phyloP scores from a whole-genome alignment of 2,888 invertebrate species.

The Macrophya alboannulata region DNA sequence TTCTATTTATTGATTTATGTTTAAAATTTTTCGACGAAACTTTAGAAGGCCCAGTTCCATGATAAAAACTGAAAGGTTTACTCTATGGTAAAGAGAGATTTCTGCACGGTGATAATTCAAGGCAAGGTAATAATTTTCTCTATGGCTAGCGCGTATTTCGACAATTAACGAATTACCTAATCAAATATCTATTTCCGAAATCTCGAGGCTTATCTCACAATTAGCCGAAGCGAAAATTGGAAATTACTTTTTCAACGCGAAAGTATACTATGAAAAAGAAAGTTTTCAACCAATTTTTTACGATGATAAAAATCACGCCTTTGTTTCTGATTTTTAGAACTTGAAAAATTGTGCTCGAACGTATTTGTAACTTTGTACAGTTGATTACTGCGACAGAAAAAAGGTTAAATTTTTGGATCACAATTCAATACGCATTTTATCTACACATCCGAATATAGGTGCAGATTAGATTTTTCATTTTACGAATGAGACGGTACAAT shows the following conservation, averaged over 20 bases:
- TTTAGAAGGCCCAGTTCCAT: neutral
- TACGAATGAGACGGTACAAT: neutral
- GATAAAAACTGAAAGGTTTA: neutral
- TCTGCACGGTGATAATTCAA: neutral
- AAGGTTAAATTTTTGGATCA: neutral
- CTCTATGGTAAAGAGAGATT: neutral
- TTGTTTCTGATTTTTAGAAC: neutral
- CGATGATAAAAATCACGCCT: neutral
- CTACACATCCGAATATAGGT: neutral
- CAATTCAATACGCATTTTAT: neutral
- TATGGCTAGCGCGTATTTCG: slow-evolving; percentile 1
- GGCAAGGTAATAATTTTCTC: slow-evolving; percentile 4
- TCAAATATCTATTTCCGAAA: slow-evolving; percentile 17
- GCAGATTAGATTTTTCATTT: neutral
- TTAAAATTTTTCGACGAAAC: neutral
- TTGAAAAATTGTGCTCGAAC: neutral
- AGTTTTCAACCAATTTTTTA: slow-evolving; percentile 19
- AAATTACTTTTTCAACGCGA: slow-evolving; percentile 1
- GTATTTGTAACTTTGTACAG: neutral
- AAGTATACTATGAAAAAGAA: neutral
- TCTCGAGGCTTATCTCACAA: slow-evolving; percentile 1
- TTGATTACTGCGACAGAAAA: neutral
- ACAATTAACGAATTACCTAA: slow-evolving; percentile 3
- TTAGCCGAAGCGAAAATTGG: neutral
- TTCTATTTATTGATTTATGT: neutral